Conservation (phyloP, 2,888 invertebrate genomes). For the Xestia rhomboidea region DNA sequence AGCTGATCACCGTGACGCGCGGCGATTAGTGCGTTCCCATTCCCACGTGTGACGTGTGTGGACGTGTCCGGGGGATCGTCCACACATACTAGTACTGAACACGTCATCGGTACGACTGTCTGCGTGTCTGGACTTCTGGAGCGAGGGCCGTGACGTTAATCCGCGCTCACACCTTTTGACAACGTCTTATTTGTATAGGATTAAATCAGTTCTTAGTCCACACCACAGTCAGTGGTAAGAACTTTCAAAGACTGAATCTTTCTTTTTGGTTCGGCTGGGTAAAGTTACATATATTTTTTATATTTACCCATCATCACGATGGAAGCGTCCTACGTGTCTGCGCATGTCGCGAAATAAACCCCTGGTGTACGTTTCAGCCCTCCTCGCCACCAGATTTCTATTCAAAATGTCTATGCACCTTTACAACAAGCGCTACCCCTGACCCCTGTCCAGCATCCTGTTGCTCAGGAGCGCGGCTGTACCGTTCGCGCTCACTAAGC, state of each 20-base stretch:
- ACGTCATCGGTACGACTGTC: background rate
- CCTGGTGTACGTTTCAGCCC: background rate
- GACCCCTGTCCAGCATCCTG: background rate
- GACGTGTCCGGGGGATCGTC: conserved; percentile 27
- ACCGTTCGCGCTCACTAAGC: background rate
- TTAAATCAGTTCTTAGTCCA: background rate
- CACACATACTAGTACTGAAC: background rate
- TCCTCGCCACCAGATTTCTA: background rate
- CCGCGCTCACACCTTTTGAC: conserved; percentile 13
- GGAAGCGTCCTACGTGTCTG: background rate
- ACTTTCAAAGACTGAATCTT: background rate
- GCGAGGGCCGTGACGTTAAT: background rate
- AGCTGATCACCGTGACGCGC: conserved; percentile 27
- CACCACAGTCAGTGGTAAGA: background rate
- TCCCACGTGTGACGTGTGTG: background rate
- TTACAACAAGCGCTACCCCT: background rate
- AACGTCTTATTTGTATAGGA: conserved; percentile 12
- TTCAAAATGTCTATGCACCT: too few relatives aligned
- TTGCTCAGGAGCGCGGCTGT: background rate
- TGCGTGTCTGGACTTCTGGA: background rate
- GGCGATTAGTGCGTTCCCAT: conserved; percentile 23
- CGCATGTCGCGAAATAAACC: background rate
- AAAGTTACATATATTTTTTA: background rate
- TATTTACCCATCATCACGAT: too few relatives aligned
- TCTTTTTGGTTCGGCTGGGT: background rate